phyloP scores from a whole-genome alignment of 2,888 invertebrate genomes.

The Drosophila koepferae region DNA sequence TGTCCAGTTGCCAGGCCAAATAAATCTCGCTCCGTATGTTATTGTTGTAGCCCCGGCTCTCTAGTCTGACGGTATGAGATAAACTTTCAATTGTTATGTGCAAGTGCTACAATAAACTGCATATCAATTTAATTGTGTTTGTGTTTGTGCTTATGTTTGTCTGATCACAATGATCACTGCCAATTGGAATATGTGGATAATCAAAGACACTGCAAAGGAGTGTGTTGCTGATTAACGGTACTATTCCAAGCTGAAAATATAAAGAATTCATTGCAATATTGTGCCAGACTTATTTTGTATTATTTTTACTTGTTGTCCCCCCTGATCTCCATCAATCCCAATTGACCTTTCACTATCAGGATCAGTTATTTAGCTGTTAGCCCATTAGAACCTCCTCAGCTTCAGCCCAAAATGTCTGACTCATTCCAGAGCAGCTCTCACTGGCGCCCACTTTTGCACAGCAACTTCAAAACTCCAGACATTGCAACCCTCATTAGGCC shows the following conservation, averaged over 20 bases:
- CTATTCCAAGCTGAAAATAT: not conserved
- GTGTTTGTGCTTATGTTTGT: not conserved
- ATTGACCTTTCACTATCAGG: conserved; percentile 59
- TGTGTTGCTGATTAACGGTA: not conserved
- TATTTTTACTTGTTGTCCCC: not conserved
- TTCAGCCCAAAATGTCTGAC: conserved; percentile 57
- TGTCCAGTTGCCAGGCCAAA: conserved; percentile 33
- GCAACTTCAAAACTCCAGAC: conserved; percentile 61
- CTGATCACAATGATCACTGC: conserved; percentile 16
- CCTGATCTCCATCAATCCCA: conserved; percentile 5
- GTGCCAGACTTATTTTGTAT: not conserved
- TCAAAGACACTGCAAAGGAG: not conserved
- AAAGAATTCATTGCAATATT: not conserved
- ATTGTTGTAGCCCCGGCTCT: conserved; percentile 20
- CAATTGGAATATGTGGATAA: conserved; percentile 14
- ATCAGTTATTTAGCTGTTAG: conserved; percentile 20
- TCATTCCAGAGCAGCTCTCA: conserved; percentile 48
- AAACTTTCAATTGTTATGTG: conserved; percentile 46
- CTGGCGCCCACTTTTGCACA: not conserved
- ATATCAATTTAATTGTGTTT: not conserved
- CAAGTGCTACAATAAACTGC: not conserved
- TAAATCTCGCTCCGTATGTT: conserved; percentile 28
- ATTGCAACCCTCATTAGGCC: conserved; percentile 73
- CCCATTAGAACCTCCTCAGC: conserved; percentile 3
- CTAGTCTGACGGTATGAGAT: conserved; percentile 16